Evolutionary conservation across 2,797 vertebrate species (phyloP).

Genomic region (Poliocrania exsul): DNA sequence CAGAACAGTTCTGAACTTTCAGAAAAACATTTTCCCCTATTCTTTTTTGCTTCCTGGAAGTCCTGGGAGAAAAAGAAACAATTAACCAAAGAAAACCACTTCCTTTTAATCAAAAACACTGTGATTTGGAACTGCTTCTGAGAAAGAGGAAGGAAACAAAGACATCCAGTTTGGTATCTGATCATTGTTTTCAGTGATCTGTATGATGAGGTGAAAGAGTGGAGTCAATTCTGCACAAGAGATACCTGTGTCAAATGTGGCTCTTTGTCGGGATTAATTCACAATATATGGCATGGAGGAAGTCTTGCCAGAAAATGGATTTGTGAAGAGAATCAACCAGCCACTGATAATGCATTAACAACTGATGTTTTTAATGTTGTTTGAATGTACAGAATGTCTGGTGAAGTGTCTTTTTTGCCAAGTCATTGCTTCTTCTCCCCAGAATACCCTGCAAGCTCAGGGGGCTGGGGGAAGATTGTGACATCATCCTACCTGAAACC

Average conservation of each 20-base stretch:
- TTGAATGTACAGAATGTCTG: no score
- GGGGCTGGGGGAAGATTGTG: no score
- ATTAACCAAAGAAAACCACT: neutral
- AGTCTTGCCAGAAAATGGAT: no score
- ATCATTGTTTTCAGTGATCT: neutral
- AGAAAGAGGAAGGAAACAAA: neutral
- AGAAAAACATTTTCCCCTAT: neutral
- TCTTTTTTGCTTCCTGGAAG: neutral
- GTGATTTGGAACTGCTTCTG: neutral
- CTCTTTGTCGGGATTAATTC: neutral
- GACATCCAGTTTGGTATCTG: neutral
- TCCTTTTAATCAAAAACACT: neutral
- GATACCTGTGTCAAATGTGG: neutral
- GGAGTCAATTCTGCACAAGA: neutral
- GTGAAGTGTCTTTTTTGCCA: no score
- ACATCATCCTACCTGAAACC: no score
- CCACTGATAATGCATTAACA: no score
- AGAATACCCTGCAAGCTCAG: no score
- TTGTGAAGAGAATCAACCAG: no score
- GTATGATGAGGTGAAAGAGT: neutral
- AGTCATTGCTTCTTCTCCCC: no score
- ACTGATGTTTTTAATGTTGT: no score
- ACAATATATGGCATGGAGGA: no score
- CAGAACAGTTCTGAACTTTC: neutral
- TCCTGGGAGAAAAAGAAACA: neutral